A percentile compares a stretch with the other conserved stretches of the same genome.
Conservation (phyloP, 2,113 vertebrate genomes). For the Pseudolaguvia tuberculata region DNA sequence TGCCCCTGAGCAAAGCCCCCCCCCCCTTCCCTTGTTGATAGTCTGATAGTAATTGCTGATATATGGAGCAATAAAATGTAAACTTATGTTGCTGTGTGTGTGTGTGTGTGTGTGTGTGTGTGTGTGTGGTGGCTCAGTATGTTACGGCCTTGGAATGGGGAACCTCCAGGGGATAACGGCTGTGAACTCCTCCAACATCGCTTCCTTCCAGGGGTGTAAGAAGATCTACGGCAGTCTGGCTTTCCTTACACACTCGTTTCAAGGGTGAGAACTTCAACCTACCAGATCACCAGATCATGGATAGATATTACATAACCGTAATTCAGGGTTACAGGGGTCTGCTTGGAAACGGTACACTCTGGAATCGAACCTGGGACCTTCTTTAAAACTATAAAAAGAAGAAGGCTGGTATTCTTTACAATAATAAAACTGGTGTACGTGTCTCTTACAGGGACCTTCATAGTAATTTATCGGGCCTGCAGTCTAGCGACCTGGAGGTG, state of each 20-base stretch:
- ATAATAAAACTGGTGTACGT: not conserved
- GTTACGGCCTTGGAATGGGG: constrained; percentile 85
- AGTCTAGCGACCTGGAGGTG: constrained; percentile 68
- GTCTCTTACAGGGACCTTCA: constrained; percentile 66
- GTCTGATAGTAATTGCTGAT: not conserved
- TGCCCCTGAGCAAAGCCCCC: no score
- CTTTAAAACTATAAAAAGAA: no score
- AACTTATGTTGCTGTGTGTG: not conserved
- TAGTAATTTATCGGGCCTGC: constrained; percentile 70
- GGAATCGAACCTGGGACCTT: no score
- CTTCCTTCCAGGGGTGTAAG: constrained; percentile 78
- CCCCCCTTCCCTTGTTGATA: not conserved
- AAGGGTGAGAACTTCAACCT: constrained; percentile 77
- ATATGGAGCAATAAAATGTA: no score
- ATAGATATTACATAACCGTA: no score
- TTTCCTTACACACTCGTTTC: constrained; percentile 82
- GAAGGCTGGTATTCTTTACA: no score
- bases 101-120: not conserved
- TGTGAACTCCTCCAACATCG: constrained; percentile 80
- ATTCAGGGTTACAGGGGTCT: no score
- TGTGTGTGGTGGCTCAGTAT: constrained; percentile 67
- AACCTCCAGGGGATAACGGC: constrained; percentile 71
- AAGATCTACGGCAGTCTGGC: constrained; percentile 92
- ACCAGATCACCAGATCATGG: no score
- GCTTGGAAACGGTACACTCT: no score